Evolutionary conservation across 2,113 vertebrate genomes (phyloP).

Genomic region (Oreocharis arfaki): DNA sequence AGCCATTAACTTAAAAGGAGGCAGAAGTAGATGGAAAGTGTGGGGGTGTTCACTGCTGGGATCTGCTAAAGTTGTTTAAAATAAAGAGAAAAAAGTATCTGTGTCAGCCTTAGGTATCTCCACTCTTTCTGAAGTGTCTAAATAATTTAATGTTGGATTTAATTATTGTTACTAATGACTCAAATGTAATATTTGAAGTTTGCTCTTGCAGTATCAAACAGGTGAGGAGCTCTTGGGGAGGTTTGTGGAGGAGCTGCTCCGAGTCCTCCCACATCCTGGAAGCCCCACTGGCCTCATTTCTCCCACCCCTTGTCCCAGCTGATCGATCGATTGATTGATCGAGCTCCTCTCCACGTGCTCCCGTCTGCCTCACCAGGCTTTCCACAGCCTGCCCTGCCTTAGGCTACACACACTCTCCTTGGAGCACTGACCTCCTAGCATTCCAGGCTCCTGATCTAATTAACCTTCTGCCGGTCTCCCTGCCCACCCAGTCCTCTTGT

Average conservation of each 20-base stretch:
- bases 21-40: not conserved
- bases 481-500: not conserved
- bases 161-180: not conserved
- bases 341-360: not conserved
- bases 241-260: fast-evolving
- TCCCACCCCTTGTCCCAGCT: fast-evolving
- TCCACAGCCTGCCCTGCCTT: not conserved
- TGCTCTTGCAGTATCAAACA: fast-evolving
- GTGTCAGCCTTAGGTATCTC: not conserved
- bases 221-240: not conserved
- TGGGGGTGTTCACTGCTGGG: not conserved
- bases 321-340: fast-evolving
- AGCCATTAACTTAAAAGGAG: not conserved
- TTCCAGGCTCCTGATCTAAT: not conserved
- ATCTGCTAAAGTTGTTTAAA: not conserved
- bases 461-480: not conserved
- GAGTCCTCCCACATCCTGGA: not conserved
- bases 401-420: not conserved
- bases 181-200: not conserved
- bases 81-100: not conserved
- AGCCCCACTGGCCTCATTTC: not conserved
- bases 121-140: not conserved
- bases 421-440: not conserved
- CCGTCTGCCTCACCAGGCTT: not conserved
- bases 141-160: not conserved